A percentile compares a stretch with the other conserved stretches of the same genome.
Evolutionary conservation across 2,113 vertebrate species (phyloP).

Genomic region (Rhinoderma darwinii): DNA sequence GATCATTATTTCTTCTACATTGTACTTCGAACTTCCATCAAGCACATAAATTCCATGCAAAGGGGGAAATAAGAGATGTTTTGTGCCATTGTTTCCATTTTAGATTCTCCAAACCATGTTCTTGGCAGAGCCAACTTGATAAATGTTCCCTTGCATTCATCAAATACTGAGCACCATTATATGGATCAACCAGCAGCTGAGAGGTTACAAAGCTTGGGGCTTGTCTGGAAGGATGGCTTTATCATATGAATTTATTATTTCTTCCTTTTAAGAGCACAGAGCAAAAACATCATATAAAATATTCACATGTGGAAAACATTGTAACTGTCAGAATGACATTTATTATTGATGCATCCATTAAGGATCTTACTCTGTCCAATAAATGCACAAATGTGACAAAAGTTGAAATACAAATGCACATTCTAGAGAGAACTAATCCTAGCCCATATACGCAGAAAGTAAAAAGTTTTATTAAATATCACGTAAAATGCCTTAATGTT

Average conservation of each 20-base stretch:
- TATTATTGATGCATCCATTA: conserved; percentile 60
- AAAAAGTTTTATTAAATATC: not conserved
- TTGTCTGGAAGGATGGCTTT: conserved; percentile 52
- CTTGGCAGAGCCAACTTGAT: not conserved
- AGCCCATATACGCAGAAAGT: not conserved
- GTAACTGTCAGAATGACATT: conserved; percentile 56
- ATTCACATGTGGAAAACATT: conserved; percentile 61
- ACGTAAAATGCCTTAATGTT: not conserved
- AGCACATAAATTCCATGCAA: not conserved
- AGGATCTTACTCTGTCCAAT: conserved; percentile 54
- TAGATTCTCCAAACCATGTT: not conserved
- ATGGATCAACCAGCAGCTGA: conserved; percentile 33
- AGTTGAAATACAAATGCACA: conserved; percentile 38
- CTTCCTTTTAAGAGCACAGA: conserved; percentile 54
- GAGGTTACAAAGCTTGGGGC: conserved; percentile 54
- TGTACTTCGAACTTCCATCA: conserved; percentile 21
- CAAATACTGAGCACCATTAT: not conserved
- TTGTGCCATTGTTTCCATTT: conserved; percentile 27
- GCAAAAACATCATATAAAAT: conserved; percentile 59
- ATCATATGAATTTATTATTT: conserved; percentile 57
- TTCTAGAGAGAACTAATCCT: not conserved
- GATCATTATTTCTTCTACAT: conserved; percentile 33
- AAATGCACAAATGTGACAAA: conserved; percentile 52
- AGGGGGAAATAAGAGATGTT: conserved; percentile 7
- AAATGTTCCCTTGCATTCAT: not conserved